Conservation (phyloP, 2,888 invertebrate genomes). For the Sarcophaga subvicina region DNA sequence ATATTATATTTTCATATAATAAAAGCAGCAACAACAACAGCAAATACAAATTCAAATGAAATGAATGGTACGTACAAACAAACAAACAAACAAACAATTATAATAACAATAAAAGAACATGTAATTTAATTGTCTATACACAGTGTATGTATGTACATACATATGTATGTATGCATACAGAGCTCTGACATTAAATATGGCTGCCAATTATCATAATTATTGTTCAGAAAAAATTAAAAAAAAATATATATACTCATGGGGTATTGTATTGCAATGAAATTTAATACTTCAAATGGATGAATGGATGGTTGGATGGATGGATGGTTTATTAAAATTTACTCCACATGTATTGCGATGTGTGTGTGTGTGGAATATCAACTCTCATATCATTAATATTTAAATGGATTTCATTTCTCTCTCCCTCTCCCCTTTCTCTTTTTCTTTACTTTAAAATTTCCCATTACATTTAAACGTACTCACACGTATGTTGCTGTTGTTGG, state of each 20-base stretch:
- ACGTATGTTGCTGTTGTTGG: not conserved
- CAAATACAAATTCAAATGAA: no score
- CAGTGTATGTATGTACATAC: not conserved
- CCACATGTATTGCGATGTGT: not conserved
- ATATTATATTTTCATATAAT: no score
- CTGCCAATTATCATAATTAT: constrained; percentile 61
- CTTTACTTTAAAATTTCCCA: constrained; percentile 29
- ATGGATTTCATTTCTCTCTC: constrained; percentile 7
- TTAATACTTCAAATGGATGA: constrained; percentile 10
- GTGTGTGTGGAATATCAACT: not conserved
- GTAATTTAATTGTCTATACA: constrained; percentile 43
- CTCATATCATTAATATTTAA: constrained; percentile 44
- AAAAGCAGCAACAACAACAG: no score
- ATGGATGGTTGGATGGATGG: no score
- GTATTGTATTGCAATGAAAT: not conserved
- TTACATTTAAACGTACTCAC: not conserved
- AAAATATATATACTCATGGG: not conserved
- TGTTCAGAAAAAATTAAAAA: not conserved
- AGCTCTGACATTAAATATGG: constrained; percentile 58
- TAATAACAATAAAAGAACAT: constrained; percentile 29
- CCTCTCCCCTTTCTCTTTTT: not conserved
- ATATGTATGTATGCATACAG: not conserved
- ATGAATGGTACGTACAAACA: no score
- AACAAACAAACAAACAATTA: not conserved
- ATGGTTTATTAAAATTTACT: constrained; percentile 16